Evolutionary conservation across 2,797 vertebrate genomes (phyloP).

Genomic region (Pipistrellus kuhlii): DNA sequence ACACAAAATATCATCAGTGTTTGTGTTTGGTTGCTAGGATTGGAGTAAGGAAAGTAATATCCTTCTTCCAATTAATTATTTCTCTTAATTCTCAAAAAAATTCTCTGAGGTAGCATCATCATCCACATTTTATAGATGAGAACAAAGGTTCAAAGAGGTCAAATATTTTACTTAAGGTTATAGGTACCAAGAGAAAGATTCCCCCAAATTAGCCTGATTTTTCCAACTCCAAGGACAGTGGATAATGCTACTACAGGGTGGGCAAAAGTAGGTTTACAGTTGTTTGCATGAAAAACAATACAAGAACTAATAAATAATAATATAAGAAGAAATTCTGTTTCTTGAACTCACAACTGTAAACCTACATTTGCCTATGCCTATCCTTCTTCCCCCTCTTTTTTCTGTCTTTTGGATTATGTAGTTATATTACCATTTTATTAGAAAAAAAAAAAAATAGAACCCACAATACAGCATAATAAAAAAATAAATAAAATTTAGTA

Average conservation of each 20-base stretch:
- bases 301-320: not conserved
- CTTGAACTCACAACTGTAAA: not conserved
- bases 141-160: not conserved
- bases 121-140: not conserved
- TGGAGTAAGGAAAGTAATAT: not conserved
- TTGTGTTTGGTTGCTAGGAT: not conserved
- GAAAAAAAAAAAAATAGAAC: not conserved
- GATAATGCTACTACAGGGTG: not conserved
- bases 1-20: not conserved
- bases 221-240: not conserved
- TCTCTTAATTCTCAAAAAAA: conserved; percentile 19
- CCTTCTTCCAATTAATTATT: conserved; percentile 3
- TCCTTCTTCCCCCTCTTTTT: not conserved
- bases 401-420: not conserved
- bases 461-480: not conserved
- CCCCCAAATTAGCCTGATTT: not conserved
- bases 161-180: not conserved
- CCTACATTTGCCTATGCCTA: not conserved
- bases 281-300: not conserved
- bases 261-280: not conserved
- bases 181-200: not conserved
- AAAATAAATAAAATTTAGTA: not conserved
- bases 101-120: not conserved
- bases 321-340: not conserved
- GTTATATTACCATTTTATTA: not conserved